Evolutionary conservation across 1,140 invertebrate species (phyloP).

Genomic region (Listronotus oregonensis): DNA sequence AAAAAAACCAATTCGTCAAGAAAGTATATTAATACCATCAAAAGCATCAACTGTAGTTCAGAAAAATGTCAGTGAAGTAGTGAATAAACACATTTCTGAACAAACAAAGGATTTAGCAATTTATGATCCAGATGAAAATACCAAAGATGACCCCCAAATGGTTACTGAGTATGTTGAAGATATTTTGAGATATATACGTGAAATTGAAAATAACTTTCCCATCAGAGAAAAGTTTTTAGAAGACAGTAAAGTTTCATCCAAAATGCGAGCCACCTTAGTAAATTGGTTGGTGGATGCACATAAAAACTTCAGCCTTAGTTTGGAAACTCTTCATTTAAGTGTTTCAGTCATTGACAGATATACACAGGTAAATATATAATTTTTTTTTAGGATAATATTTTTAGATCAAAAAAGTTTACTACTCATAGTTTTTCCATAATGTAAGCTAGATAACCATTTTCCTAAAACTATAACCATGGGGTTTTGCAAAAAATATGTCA

Average conservation of each 20-base stretch:
- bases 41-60: not conserved
- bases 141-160: slow-evolving; percentile 74
- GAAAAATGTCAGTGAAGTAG: slow-evolving; percentile 1
- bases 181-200: slow-evolving; percentile 79
- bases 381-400: too few species aligned
- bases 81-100: not conserved
- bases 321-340: slow-evolving; percentile 90
- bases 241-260: slow-evolving; percentile 71
- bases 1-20: slow-evolving; percentile 7
- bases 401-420: too few species aligned
- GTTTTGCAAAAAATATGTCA: too few species aligned
- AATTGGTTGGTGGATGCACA: slow-evolving; percentile 95
- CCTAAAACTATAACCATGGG: too few species aligned
- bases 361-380: too few species aligned
- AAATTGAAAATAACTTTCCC: slow-evolving; percentile 70
- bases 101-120: slow-evolving; percentile 25
- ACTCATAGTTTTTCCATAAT: too few species aligned
- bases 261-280: slow-evolving; percentile 86
- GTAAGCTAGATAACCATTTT: too few species aligned
- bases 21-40: slow-evolving; percentile 10
- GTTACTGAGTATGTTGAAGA: slow-evolving; percentile 85
- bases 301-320: too few species aligned
- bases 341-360: slow-evolving; percentile 89
- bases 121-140: slow-evolving; percentile 67
- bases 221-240: slow-evolving; percentile 68